Evolutionary conservation across 2,113 vertebrate species (phyloP), one percentile per base, ranked within the genome.

Genomic region (Apodemus speciosus): DNA sequence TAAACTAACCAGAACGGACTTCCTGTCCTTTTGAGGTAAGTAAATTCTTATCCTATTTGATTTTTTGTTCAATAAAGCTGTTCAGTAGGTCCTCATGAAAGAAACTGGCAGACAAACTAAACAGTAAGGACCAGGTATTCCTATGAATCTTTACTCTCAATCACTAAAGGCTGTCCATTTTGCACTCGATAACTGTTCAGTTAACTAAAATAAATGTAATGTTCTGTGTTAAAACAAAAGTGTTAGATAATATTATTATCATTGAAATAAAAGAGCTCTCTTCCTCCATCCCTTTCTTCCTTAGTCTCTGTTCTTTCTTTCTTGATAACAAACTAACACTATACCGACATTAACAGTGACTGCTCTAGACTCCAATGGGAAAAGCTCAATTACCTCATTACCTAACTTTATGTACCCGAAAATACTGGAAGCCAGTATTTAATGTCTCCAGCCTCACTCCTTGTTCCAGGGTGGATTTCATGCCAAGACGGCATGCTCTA

Each of bases 391-490:
- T 7, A 90, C n/a, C 56, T 83, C 8, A 4, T 7, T 25, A 71
- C 35, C 9, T 71, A 84, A 71, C 23, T 73, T 69, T 14, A 43
- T 83, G n/a, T 51, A 25, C 3, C 56, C 21, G 60, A 68, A 21
- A 77, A 8, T 87, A 73, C 30, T 71, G 5, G 35, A 32, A 66
- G 27, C 13, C 3, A n/a, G n/a, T n/a, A 49, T 87, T 89, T 66
- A 88, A 84, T 51, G n/a, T 38, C 79, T 86, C 56, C 21, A 20
- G 32, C 46, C 85, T 71, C 49, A 30, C 32, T 64, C 90, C 81
- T 88, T 89, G 11, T 58, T 86, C 88, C 86, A 9, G n/a, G 79
- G 88, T 11, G 66, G 14, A 81, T 94, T 79, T 94, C 69, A 89
- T 4, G 88, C 62, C 88, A 79, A 38, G 56, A 60, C 53, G 30